Percentiles rank a stretch among this genome's conserved stretches.
Conservation (phyloP, 2,113 vertebrate species). For the Chaenocephalus aceratus region DNA sequence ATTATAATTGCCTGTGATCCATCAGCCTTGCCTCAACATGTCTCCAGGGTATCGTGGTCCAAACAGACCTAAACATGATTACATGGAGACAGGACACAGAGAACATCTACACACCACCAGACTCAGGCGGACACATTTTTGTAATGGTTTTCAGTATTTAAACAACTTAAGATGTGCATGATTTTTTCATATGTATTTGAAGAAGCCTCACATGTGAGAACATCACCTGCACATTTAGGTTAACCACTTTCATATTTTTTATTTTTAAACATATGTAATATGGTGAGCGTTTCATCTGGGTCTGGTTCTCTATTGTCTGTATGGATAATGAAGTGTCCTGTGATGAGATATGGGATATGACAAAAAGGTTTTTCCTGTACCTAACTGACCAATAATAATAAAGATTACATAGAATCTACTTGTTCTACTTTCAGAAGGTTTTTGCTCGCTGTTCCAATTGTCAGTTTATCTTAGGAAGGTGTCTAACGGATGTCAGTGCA, state of each 20-base stretch:
- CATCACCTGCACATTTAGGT: constrained; percentile 37
- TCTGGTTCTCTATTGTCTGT: constrained; percentile 63
- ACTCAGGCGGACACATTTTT: constrained; percentile 53
- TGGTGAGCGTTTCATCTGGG: constrained; percentile 54
- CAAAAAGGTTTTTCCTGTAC: constrained; percentile 64
- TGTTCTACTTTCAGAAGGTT: not conserved
- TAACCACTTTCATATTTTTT: constrained; percentile 30
- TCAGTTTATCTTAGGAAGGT: too few relatives aligned
- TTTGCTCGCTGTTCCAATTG: not conserved
- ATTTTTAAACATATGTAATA: constrained; percentile 35
- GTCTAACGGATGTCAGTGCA: too few relatives aligned
- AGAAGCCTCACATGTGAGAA: constrained; percentile 25
- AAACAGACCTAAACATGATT: constrained; percentile 51
- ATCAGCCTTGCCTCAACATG: constrained; percentile 74
- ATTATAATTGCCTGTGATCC: constrained; percentile 41
- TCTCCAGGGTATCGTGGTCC: constrained; percentile 62
- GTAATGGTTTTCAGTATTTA: constrained; percentile 61
- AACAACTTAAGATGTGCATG: constrained; percentile 49
- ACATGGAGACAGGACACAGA: constrained; percentile 61
- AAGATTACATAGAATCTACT: constrained; percentile 57
- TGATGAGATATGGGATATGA: constrained; percentile 58
- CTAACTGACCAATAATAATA: constrained; percentile 71
- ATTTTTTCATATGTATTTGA: constrained; percentile 38
- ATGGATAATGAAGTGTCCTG: constrained; percentile 59
- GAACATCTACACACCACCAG: constrained; percentile 42